Base-by-base conservation (phyloP, 1,140 invertebrate species). In the Microplitis demolitor region DNA sequence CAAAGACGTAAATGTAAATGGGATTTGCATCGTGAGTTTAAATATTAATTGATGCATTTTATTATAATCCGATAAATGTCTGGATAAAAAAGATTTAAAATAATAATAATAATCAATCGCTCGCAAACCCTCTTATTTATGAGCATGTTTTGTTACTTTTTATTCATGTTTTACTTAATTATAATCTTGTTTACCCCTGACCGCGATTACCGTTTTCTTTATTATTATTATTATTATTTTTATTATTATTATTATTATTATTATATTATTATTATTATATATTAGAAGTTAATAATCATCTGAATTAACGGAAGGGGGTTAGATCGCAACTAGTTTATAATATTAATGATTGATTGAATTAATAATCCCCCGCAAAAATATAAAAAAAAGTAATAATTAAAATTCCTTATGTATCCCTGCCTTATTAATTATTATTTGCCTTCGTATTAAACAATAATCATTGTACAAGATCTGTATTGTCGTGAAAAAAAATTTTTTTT, bases 111-210 rank as follows among this genome's bases (percentile, higher is more conserved):
- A 77, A 79, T 82, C 80, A 78, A 85, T 84, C 78, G 80, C 80
- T 86, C 79, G 82, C 79, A 80, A 82, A 82, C 79, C 77, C 77
- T 85, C 79, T 80, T 83, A 83, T 85, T 83, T 83, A 85, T 83
- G 79, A 85, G 79, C 80, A 85, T 72, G 63, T 71, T 71, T 84
- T 86, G 83, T 86, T 87, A 83, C 84, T 80, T 83, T 81, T 83
- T 79, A 84, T 84, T 83, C 80, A 81, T 82, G 79, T 83, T 83
- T 85, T 80, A 83, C 77, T 80, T 82, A 83, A 85, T 79, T 83
- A 74, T 85, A 84, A 83, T 81, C 70, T 76, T 80, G 76, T 80
- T 78, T 78, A 62, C 73, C 71, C 77, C 76, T 75, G 76, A 67
- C 72, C 76, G 78, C 72, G 75, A 76, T 76, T 68, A 74, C 75